phyloP scores from a whole-genome alignment of 2,113 vertebrate genomes.

The Penelope pileata region DNA sequence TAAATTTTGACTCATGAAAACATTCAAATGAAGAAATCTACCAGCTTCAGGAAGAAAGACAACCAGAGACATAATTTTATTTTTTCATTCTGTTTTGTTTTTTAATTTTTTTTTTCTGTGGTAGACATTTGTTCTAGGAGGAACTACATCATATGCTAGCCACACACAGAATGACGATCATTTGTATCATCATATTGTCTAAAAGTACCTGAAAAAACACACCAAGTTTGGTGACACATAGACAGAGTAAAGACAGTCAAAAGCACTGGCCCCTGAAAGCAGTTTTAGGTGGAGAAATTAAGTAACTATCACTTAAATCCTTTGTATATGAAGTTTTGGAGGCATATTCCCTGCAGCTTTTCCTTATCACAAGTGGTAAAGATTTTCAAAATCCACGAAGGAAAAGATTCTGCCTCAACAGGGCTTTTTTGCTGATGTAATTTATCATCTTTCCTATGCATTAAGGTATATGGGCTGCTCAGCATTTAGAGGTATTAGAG shows the following conservation, averaged over 20 bases:
- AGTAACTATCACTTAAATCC: background rate
- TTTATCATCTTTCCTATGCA: background rate
- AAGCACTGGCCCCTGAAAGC: background rate
- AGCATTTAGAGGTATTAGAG: background rate
- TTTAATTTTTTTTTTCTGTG: background rate
- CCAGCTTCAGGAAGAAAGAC: background rate
- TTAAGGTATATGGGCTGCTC: background rate
- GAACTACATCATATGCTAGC: background rate
- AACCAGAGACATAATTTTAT: background rate
- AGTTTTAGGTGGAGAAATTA: background rate
- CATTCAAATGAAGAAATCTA: background rate
- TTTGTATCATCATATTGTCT: background rate
- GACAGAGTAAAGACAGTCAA: background rate
- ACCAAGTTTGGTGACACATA: background rate
- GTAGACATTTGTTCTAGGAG: background rate
- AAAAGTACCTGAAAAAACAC: background rate
- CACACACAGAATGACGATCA: background rate
- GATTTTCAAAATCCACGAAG: background rate
- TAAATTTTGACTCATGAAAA: background rate
- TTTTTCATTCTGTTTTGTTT: background rate
- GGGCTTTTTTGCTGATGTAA: background rate
- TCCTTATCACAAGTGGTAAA: background rate
- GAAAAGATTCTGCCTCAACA: background rate
- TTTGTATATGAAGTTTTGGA: background rate
- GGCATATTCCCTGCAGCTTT: background rate